Conservation (phyloP, 2,888 invertebrate genomes). For the Eugnorisma glareosa region DNA sequence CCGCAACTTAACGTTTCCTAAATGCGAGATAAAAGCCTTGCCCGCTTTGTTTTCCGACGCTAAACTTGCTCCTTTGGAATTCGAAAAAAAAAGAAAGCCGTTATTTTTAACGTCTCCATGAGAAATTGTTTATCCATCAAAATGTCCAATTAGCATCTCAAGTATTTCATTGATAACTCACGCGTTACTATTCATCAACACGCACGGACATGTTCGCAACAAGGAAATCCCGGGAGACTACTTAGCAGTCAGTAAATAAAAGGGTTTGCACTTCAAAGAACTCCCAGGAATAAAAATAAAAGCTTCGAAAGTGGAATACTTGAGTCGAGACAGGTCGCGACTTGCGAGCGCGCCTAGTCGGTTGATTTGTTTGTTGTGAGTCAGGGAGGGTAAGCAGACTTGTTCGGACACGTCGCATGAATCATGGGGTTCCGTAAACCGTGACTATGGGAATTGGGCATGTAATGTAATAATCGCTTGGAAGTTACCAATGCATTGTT, state of each 20-base stretch:
- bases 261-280: constrained; percentile 54
- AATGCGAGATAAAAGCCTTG: background rate
- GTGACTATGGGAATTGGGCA: background rate
- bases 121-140: background rate
- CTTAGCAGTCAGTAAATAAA: constrained; percentile 47
- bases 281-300: constrained; percentile 59
- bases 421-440: constrained; percentile 34
- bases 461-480: constrained; percentile 28
- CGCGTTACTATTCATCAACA: constrained; percentile 34
- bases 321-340: constrained; percentile 56
- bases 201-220: constrained; percentile 44
- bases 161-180: constrained; percentile 23
- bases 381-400: constrained; percentile 47
- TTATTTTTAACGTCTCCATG: background rate
- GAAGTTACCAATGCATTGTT: constrained; percentile 40
- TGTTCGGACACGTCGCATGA: constrained; percentile 57
- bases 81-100: background rate
- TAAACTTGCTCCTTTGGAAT: background rate
- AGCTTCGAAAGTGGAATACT: constrained; percentile 53
- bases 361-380: constrained; percentile 53
- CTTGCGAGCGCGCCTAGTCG: constrained; percentile 36
- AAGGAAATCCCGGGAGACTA: constrained; percentile 57
- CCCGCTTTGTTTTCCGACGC: background rate
- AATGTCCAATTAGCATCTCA: constrained; percentile 23
- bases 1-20: background rate